A percentile compares a stretch with the other conserved stretches of the same genome.
Evolutionary conservation across 2,797 vertebrate species (phyloP).

Genomic region (Eospalax fontanierii): DNA sequence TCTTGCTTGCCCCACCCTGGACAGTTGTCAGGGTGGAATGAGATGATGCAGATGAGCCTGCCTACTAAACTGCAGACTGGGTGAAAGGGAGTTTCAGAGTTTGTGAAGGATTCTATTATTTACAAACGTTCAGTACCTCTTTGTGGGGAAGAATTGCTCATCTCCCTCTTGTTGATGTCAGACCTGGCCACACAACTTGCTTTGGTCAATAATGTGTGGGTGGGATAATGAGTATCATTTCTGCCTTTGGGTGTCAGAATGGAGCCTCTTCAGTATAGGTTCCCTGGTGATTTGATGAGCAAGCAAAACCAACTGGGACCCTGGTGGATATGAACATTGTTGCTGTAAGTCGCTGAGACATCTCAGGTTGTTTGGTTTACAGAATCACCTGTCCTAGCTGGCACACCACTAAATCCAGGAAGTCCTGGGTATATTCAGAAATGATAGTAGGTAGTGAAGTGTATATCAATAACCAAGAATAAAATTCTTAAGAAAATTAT

Average conservation of each 20-base stretch:
- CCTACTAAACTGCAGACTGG: background rate
- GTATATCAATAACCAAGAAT: background rate
- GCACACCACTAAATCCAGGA: background rate
- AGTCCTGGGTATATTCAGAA: slow-evolving; percentile 7
- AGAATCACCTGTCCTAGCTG: background rate
- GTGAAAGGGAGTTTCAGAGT: background rate
- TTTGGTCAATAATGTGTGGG: background rate
- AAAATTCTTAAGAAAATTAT: too few species aligned
- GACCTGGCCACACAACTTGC: background rate
- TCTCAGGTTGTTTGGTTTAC: background rate
- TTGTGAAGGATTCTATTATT: background rate
- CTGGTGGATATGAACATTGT: background rate
- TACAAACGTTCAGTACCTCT: background rate
- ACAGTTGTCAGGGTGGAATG: background rate
- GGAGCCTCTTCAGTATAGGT: background rate
- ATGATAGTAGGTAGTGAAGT: background rate
- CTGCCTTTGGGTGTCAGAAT: background rate
- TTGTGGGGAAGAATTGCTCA: background rate
- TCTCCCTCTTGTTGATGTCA: background rate
- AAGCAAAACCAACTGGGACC: background rate
- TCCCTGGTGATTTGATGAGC: background rate
- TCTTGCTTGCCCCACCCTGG: background rate
- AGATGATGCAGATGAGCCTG: background rate
- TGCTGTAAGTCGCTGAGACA: background rate
- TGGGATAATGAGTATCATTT: background rate